Base-by-base conservation (phyloP, 2,113 vertebrate genomes). In the Puma concolor region DNA sequence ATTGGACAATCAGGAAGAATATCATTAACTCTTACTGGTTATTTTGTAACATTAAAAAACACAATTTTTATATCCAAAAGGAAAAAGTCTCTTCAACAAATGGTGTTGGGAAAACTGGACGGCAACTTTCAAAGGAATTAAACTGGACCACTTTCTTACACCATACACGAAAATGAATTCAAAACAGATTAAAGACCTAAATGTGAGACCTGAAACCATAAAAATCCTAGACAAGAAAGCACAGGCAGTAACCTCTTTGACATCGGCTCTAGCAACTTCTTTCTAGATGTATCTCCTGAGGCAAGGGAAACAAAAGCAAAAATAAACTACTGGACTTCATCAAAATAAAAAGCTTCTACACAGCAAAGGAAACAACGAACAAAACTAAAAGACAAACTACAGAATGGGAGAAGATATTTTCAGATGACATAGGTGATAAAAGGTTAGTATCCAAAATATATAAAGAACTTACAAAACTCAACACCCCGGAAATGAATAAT, bases 41-140 rank as follows among this genome's bases (percentile, higher is more conserved):
- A n/a, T 81, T 76, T 96, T 96, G 86, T 57, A 67, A 85, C 31
- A 79, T 76, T 91, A 21, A 19, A 88, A 95, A 90, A 36, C 90
- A 7, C 16, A 92, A 2, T 36, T 95, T 93, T 93, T 50, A 17
- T 77, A 48, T 48, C 41, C 41, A 77, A 9, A 31, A 44, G 74
- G 27, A 48, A 77, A 48, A 48, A 48, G 5, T 31, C 41, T 48
- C 41, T 77, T 48, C 74, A 48, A 48, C 27, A 77, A 48, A 48
- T 48, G 15, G 27, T 77, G 14, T 77, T 77, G 41, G 72, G 72
- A 25, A 76, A 76, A 76, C 38, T 44, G 27, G 74, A 77, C 1
- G 48, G 27, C 74, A 48, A 77, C 41, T 48, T 77, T 15, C 74
- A 77, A 48, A 77, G 3, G 41, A 76, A 29, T 77, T 41, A 17